Base-by-base conservation (phyloP, 2,888 invertebrate genomes). In the Chalcosyrphus nemorum region DNA sequence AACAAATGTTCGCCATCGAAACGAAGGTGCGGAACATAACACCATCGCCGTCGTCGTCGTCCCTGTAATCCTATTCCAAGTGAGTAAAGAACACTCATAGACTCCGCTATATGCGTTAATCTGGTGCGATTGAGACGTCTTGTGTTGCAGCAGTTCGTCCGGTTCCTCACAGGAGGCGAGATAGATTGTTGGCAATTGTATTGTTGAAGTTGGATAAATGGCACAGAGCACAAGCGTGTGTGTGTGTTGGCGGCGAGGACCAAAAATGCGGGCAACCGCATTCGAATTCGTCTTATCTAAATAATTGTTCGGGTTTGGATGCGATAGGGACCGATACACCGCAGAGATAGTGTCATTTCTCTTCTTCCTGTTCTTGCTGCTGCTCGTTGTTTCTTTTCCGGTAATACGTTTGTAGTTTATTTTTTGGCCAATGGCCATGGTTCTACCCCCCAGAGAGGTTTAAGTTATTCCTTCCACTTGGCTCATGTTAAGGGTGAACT, bases 11-110 rank as follows among this genome's bases (percentile, higher is more conserved):
- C 65, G 63, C 78, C 54, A 84, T 80, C 70, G 74, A 63, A 75
- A 70, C 80, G 68, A 84, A 84, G 84, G 84, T 84, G 84, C 74
- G 84, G 84, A 84, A 80, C 84, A 78, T 80, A 84, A 84, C 84
- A 84, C 84, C 57, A 32, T 59, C 43, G n/a, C 9, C 15, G 35
- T 32, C n/a, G 50, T 21, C 41, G 38, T 50, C 13, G 52, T 29
- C 6, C 9, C 7, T 38, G 50, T 66, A 11, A 13, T 47, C 63
- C 78, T 35, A 35, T 45, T n/a, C 45, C 43, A 24, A 24, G 2
- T n/a, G n/a, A 32, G 56, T 32, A n/a, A 9, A 17, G 59, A 17
- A 0, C 21, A 24, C 38, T 4, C 27, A 41, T n/a, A 43, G 13
- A 17, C 52, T 27, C 27, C 41, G 61, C 54, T 63, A 72, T 66